Conservation (phyloP, 2,113 vertebrate species). For the Plecturocebus donacophilus region DNA sequence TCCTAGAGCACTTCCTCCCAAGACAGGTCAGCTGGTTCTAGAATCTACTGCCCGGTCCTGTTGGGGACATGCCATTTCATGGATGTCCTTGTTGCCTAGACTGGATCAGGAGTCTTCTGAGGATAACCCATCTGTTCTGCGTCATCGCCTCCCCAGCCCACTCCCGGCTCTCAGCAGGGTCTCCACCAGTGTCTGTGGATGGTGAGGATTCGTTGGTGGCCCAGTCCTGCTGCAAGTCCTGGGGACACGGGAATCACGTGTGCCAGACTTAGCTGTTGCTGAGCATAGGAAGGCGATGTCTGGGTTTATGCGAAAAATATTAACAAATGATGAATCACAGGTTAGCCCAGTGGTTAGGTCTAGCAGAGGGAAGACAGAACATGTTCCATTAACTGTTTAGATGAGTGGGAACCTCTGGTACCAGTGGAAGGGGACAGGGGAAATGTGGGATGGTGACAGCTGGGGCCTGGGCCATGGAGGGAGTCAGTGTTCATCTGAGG, state of each 20-base stretch:
- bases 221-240: background rate
- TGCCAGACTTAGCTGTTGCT: background rate
- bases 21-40: rapidly evolving
- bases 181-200: background rate
- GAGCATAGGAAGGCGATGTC: background rate
- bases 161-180: background rate
- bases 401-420: background rate
- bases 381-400: background rate
- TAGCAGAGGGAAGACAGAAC: background rate
- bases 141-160: background rate
- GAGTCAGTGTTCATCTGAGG: background rate
- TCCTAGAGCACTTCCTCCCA: background rate
- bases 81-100: background rate
- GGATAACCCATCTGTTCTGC: background rate
- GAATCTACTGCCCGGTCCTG: rapidly evolving
- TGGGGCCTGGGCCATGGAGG: no score
- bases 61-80: background rate
- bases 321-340: background rate
- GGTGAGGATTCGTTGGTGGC: background rate
- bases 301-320: background rate
- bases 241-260: background rate
- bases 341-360: no score
- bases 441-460: background rate
- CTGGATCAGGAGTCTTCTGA: background rate
- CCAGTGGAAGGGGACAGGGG: background rate